Percentiles rank a stretch among this genome's conserved stretches.
Evolutionary conservation across 2,113 vertebrate species (phyloP).

Genomic region (Albula goreensis): DNA sequence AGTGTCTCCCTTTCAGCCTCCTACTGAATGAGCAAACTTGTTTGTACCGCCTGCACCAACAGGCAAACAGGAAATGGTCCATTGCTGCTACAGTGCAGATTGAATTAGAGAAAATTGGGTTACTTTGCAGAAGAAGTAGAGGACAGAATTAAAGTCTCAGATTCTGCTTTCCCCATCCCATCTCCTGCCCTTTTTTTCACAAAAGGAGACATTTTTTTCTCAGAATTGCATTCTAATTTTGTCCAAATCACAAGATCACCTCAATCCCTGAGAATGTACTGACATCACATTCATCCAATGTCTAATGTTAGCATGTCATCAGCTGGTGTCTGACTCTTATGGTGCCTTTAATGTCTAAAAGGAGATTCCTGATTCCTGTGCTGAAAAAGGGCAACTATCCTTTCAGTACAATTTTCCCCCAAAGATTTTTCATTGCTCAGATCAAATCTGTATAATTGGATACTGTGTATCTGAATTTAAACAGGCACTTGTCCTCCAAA

Average conservation of each 20-base stretch:
- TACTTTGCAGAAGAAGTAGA: constrained; percentile 28
- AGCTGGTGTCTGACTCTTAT: background rate
- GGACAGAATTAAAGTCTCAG: background rate
- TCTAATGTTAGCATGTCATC: background rate
- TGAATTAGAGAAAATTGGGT: constrained; percentile 50
- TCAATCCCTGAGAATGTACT: no score
- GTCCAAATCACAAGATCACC: constrained; percentile 8
- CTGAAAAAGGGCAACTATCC: background rate
- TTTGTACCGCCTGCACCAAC: background rate
- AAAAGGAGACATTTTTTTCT: constrained; percentile 1
- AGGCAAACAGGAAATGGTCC: constrained; percentile 35
- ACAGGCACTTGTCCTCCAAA: background rate
- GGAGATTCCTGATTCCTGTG: background rate
- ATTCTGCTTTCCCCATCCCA: background rate
- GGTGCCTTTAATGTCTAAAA: background rate
- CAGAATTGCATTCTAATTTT: background rate
- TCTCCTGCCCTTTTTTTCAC: background rate
- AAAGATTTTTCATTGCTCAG: background rate
- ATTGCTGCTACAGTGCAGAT: constrained; percentile 33
- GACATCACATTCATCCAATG: background rate
- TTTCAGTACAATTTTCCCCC: background rate
- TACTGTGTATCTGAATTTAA: background rate
- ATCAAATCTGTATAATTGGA: background rate
- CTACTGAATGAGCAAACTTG: background rate
- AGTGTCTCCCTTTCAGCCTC: constrained; percentile 23